phyloP scores from a whole-genome alignment of 2,888 invertebrate genomes.

The Meandrusa payeni region DNA sequence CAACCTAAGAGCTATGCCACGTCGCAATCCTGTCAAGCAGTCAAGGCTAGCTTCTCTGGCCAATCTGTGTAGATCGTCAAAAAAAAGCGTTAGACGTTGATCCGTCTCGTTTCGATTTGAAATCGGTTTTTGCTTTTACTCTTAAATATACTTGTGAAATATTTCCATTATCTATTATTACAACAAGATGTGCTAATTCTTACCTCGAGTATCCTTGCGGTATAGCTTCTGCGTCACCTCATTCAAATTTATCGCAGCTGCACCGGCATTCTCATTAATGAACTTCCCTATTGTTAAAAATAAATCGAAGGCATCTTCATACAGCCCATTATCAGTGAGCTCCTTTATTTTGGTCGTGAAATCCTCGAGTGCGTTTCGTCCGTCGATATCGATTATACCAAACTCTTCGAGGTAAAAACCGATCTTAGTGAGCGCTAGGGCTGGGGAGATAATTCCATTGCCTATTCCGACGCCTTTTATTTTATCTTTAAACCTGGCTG shows the following conservation, averaged over 20 bases:
- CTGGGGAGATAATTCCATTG: constrained; percentile 92
- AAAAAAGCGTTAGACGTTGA: no score
- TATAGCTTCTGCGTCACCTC: constrained; percentile 58
- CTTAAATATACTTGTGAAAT: no score
- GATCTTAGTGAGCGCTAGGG: constrained; percentile 53
- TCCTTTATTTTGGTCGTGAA: constrained; percentile 72
- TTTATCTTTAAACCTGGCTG: constrained; percentile 79
- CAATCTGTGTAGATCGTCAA: no score
- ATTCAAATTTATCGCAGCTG: constrained; percentile 86
- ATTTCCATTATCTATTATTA: no score
- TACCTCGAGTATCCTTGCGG: constrained; percentile 29
- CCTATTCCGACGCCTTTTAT: constrained; percentile 89
- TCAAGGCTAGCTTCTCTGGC: no score
- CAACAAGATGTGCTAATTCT: no score
- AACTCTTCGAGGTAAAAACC: constrained; percentile 69
- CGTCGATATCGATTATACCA: constrained; percentile 85
- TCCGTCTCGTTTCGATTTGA: no score
- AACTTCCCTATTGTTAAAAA: constrained; percentile 82
- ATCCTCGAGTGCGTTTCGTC: constrained; percentile 78
- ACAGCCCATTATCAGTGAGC: constrained; percentile 74
- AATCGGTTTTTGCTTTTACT: no score
- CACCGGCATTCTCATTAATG: constrained; percentile 80
- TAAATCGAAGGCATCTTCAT: constrained; percentile 79
- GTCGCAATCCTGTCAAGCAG: no score
- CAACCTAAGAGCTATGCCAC: no score